Evolutionary conservation across 2,888 invertebrate genomes (phyloP).

Genomic region (Carterocephalus palaemon): DNA sequence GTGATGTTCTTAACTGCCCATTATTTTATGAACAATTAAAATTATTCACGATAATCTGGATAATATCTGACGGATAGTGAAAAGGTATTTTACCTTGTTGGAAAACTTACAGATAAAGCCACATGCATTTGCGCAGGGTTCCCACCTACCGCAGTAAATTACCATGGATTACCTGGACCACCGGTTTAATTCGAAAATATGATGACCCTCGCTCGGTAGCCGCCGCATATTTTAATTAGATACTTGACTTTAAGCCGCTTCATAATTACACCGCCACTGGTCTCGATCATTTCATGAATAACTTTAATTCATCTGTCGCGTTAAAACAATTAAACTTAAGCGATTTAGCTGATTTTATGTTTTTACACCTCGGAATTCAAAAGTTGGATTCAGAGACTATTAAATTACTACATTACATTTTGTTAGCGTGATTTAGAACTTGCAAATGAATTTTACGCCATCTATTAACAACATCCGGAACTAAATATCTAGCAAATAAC

Average conservation of each 20-base stretch:
- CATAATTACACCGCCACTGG: slow-evolving; percentile 2
- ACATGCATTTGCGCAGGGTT: slow-evolving; percentile 12
- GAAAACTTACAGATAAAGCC: slow-evolving; percentile 13
- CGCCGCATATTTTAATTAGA: slow-evolving; percentile 19
- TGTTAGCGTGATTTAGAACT: too few relatives aligned
- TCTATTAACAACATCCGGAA: too few relatives aligned
- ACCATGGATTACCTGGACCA: slow-evolving; percentile 13
- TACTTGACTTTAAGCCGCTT: slow-evolving; percentile 18
- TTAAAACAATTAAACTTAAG: slow-evolving; percentile 19
- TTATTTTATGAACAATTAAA: background rate
- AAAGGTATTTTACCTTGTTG: slow-evolving; percentile 19
- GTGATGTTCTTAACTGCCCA: background rate
- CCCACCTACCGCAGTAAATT: slow-evolving; percentile 18
- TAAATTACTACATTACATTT: too few relatives aligned
- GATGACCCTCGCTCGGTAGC: slow-evolving; percentile 19
- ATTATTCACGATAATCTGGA: slow-evolving; percentile 9
- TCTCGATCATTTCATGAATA: slow-evolving; percentile 20
- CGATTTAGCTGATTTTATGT: slow-evolving; percentile 21
- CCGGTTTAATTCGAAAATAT: slow-evolving; percentile 15
- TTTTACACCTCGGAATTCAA: slow-evolving; percentile 19
- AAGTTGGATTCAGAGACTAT: slow-evolving; percentile 19
- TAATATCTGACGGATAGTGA: slow-evolving; percentile 15
- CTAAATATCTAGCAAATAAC: too few relatives aligned
- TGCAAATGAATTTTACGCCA: background rate
- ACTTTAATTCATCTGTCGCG: slow-evolving; percentile 16